Base-by-base conservation (phyloP, 2,113 vertebrate species). In the Gopherus evgoodei region DNA sequence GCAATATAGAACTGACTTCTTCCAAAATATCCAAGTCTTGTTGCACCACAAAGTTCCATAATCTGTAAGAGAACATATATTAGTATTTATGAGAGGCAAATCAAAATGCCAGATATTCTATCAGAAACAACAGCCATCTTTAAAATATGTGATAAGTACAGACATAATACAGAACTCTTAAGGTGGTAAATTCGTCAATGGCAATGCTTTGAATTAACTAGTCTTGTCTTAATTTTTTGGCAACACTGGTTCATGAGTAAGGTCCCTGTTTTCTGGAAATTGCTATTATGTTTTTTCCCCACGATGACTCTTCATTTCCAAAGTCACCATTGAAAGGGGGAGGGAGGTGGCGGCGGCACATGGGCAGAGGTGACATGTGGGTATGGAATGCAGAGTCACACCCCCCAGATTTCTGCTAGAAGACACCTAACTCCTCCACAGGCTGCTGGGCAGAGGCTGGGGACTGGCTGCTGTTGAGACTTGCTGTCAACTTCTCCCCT, bases 1-100 rank as follows among this genome's bases (percentile, higher is more conserved):
- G 99, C 99, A 93, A 99, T 99, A 98, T 99, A 99, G 98, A 99
- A 99, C 82, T 99, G 99, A 98, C 99, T 99, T 98, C 99, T 98
- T 97, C 99, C 99, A 44, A 99, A 99, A 98, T 99, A 99, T 52
- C 99, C 99, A 94, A 99, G 99, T 90, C 99, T 99, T 90, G 98
- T 99, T 96, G 99, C 99, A 97, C 99, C 99, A 89, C 99, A 99
- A 4, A 99, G 98, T 95, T 99, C 99, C 96, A 98, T 99, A 96
- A 99, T 99, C 99, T 99, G 96, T 89, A 97, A 98, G 50, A 95
- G 90, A 98, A 95, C 59, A 95, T 59, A 87, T 2, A 14, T 69
- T 3, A 91, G 82, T 93, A 95, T 24, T 91, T 79, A 29, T 2
- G 84, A 27, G 49, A 86, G 80, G 50, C 84, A 78, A 72, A 59